Base-by-base conservation (phyloP, 2,888 invertebrate genomes). In the Philaethria dido region DNA sequence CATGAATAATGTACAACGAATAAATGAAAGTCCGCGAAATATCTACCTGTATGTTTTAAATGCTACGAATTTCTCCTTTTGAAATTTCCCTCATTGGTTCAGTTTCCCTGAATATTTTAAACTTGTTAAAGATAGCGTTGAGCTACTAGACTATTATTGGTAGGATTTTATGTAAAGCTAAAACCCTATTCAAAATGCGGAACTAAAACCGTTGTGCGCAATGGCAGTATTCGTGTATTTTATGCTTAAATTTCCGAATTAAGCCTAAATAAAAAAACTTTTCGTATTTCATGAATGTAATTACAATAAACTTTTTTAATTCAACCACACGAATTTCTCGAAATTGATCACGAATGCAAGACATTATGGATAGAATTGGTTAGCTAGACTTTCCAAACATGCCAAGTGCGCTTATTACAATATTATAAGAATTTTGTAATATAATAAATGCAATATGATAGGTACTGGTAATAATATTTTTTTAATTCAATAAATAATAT, bases 1-100 rank as follows among this genome's bases (percentile, higher is more conserved):
- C 89, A 89, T 91, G 89, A 91, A 92, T 90, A 89, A 91, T 89
- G 87, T 85, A 89, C 84, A 77, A 79, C 79, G 87, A 84, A 86
- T 89, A 90, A 88, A 77, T 84, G 85, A 84, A 80, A 81, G 82
- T 82, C 78, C 78, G 79, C 81, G 80, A 86, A 83, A 87, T 87
- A 87, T 84, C 82, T 80, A 86, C 87, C 86, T 87, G 84, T 83
- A 86, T 87, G 88, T 86, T 88, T 87, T 85, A 87, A 82, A 87
- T 83, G 83, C 78, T 79, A 78, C 78, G 80, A 85, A 86, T 82
- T 86, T 84, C 84, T 83, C 57, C 64, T 65, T 85, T 84, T 84
- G 82, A 84, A 84, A 80, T 81, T 80, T 79, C 76, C 73, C 76
- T 69, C 77, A 66, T 71, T 72, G 60, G 59, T 65, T 65, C 33